Evolutionary conservation across 2,888 invertebrate species (phyloP).

Genomic region (Synergus laeviventris): DNA sequence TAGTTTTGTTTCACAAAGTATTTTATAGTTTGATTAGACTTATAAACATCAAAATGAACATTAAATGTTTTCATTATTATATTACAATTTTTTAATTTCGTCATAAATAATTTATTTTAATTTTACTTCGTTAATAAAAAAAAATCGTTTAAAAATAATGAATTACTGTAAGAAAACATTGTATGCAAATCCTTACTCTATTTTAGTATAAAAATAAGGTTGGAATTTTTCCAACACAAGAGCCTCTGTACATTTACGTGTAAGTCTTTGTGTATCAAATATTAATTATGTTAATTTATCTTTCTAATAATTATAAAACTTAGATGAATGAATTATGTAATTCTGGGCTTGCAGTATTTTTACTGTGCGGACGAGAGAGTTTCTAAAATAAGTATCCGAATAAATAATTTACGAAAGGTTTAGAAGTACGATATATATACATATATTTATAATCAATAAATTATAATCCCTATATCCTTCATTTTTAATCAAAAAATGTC

Average conservation of each 20-base stretch:
- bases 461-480: not conserved
- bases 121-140: not conserved
- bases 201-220: not conserved
- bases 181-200: not conserved
- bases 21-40: not conserved
- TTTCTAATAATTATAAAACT: not conserved
- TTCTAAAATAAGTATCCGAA: not conserved
- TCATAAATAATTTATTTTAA: slow-evolving; percentile 31
- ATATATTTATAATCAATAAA: not conserved
- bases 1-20: not conserved
- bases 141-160: not conserved
- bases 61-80: not conserved
- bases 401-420: slow-evolving; percentile 11
- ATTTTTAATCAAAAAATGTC: not conserved
- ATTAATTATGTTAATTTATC: not conserved
- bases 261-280: not conserved
- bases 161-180: slow-evolving; percentile 5
- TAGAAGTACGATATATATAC: not conserved
- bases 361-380: not conserved
- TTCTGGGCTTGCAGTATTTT: not conserved
- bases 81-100: not conserved
- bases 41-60: not conserved
- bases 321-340: slow-evolving; percentile 16
- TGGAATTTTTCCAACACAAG: not conserved
- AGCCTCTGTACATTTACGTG: not conserved